Base-by-base conservation (phyloP, 2,797 vertebrate genomes). In the Molossus molossus region DNA sequence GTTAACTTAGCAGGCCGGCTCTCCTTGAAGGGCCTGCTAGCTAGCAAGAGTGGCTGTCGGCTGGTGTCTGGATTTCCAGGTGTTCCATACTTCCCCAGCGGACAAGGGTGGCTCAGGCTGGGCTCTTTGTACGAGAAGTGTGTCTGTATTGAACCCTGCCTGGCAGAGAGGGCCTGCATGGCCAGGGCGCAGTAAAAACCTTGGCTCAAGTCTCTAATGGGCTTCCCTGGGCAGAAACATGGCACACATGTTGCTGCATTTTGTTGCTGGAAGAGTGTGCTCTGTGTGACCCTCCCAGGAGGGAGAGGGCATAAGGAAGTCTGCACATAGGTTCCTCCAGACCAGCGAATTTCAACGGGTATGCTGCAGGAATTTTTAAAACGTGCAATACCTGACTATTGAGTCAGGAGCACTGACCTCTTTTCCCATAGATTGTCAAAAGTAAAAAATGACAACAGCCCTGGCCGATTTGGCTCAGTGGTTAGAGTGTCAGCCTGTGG, bases 31-130 rank as follows among this genome's bases (percentile, higher is more conserved):
- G 37, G 40, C 67, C 50, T 40, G 5, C 27, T 76, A 23, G 5
- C 27, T 76, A 23, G 82, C 60, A 57, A 62, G 70, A 58, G 48
- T n/a, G 37, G 77, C 70, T 55, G 37, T 58, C 53, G 80, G 55
- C 55, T 75, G 23, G 55, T 70, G 60, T 75, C 94, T 75, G 79
- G 72, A 58, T 72, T 95, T 88, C 53, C 8, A 37, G 60, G 55
- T 62, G 60, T 80, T 58, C 65, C 10, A 13, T 5, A n/a, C n/a
- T 33, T 70, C 37, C 45, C n/a, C 29, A 3, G 11, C 15, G 3
- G 37, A 0, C 48, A 55, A 73, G 64, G 20, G 55, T 77, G 81
- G 57, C 69, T 70, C 69, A 14, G 20, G 77, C 48, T 13, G 40
- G 58, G 58, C 87, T 53, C 15, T 90, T 12, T 33, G 40, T 45